Conservation (phyloP, 2,888 invertebrate species). For the Unio pictorum region DNA sequence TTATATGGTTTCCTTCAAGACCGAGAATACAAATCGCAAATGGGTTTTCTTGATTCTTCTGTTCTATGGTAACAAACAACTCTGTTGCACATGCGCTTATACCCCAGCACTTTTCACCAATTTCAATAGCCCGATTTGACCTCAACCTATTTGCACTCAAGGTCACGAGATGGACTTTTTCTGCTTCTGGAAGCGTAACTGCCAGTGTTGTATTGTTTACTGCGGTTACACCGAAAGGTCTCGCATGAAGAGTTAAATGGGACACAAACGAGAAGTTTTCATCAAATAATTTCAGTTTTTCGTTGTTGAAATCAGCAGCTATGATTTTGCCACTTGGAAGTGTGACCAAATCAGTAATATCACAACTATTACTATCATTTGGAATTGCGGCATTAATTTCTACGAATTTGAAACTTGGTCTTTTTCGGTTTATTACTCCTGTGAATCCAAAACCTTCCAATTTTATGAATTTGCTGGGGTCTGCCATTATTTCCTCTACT, state of each 20-base stretch:
- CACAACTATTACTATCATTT: conserved; percentile 21
- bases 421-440: too few relatives aligned
- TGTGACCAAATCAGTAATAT: conserved; percentile 27
- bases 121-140: conserved; percentile 25
- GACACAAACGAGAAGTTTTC: conserved; percentile 29
- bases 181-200: conserved; percentile 32
- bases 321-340: conserved; percentile 26
- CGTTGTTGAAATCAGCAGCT: conserved; percentile 33
- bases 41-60: too few relatives aligned
- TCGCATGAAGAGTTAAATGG: conserved; percentile 25
- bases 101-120: conserved; percentile 38
- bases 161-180: conserved; percentile 34
- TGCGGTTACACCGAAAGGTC: conserved; percentile 32
- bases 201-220: conserved; percentile 30
- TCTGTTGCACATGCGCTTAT: conserved; percentile 30
- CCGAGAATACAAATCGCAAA: conserved; percentile 15
- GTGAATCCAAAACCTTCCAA: too few relatives aligned
- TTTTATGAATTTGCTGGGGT: too few relatives aligned
- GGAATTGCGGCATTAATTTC: conserved; percentile 22
- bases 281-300: conserved; percentile 34
- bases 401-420: too few relatives aligned
- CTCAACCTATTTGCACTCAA: conserved; percentile 20
- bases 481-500: too few relatives aligned
- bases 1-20: conserved; percentile 27
- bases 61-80: conserved; percentile 15